Base-by-base conservation (phyloP, 2,888 invertebrate species). In the Leptothorax acervorum region DNA sequence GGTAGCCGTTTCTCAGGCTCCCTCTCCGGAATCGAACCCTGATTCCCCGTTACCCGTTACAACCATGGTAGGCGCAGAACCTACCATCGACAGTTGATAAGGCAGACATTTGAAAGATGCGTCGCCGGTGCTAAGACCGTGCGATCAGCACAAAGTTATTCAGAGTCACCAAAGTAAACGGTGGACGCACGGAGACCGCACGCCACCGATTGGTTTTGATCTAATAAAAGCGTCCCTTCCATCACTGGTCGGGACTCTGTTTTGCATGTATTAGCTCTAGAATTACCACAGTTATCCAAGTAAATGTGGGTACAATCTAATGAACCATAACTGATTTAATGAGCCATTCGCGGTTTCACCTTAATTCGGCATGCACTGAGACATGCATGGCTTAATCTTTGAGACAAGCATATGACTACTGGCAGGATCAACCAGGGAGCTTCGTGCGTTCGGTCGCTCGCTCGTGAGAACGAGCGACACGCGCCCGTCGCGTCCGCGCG, bases 21-120 rank as follows among this genome's bases (percentile, higher is more conserved):
- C 96, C 96, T 96, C 96, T 96, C 96, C 96, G 96, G 96, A 96
- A 96, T 96, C 96, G 96, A 97, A 96, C 96, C 96, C 96, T 96
- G 96, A 97, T 97, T 96, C 96, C 96, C 96, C 96, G 96, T 96
- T 96, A 97, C 96, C 91, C 96, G 96, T 97, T 95, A 96, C 95
- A 95, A 96, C 96, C 96, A 96, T 96, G 96, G 96, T 96, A 96
- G 96, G 95, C 96, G 95, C 95, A 95, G 95, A 96, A 95, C 95
- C 96, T 96, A 96, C 96, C 96, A 96, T 96, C 96, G 95, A 96
- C 95, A 96, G 96, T 96, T 96, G 96, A 96, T 96, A 96, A 95
- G 96, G 96, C 96, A 96, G 96, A 96, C 95, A 96, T 95, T 96
- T 96, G 95, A 96, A 96, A 96, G 96, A 95, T 95, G 94, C 95